phyloP scores from a whole-genome alignment of 2,888 invertebrate genomes.

The Drosophila putrida region DNA sequence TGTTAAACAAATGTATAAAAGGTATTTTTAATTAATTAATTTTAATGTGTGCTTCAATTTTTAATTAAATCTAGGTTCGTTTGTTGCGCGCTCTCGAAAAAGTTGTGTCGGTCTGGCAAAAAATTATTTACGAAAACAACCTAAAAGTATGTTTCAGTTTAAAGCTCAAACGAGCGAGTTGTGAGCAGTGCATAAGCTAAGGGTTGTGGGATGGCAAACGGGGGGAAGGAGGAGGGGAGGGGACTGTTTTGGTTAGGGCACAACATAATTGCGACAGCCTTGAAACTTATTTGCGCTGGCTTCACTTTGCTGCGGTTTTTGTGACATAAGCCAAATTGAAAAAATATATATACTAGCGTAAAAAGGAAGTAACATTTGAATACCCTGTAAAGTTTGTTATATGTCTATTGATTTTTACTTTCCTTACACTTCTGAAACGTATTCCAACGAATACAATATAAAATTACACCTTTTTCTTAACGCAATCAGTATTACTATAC shows the following conservation, averaged over 20 bases:
- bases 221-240: not conserved
- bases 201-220: not conserved
- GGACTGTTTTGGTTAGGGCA: constrained; percentile 6
- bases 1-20: constrained; percentile 35
- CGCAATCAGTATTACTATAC: too few relatives aligned
- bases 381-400: not conserved
- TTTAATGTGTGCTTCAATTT: constrained; percentile 50
- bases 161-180: constrained; percentile 26
- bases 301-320: constrained; percentile 46
- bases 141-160: constrained; percentile 61
- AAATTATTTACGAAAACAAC: constrained; percentile 34
- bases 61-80: constrained; percentile 59
- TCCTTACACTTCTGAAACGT: too few relatives aligned
- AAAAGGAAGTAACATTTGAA: not conserved
- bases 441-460: too few relatives aligned
- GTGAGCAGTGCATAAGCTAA: not conserved
- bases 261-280: constrained; percentile 64
- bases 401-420: not conserved
- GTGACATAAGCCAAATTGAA: constrained; percentile 18
- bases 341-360: not conserved
- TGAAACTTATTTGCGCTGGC: constrained; percentile 56
- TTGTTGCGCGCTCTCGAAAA: not conserved
- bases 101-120: constrained; percentile 23
- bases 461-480: too few relatives aligned
- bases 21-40: constrained; percentile 70